These are phyloP conservation scores for Spizaetus ornatus DNA, from an alignment of 2,113 vertebrate genomes.

Conservation along the genomic window DNA sequence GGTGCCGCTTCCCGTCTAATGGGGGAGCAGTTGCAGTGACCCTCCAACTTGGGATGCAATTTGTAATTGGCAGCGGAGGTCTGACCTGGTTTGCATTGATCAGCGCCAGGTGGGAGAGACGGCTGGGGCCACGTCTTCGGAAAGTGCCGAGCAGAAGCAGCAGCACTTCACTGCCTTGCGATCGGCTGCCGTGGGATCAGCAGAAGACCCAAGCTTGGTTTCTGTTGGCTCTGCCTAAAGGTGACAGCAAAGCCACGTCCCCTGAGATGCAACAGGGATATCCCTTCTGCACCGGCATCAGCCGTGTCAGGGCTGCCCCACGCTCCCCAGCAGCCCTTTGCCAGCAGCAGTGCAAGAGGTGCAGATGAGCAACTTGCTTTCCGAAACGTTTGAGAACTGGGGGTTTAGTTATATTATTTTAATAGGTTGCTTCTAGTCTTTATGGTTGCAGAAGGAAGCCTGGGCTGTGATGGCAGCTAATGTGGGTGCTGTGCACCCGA, in stretches of 20 bases:
- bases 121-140: constrained; percentile 13
- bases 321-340: not conserved
- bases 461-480: not conserved
- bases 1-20: constrained; percentile 67
- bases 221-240: not conserved
- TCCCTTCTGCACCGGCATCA: not conserved
- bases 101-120: constrained; percentile 58
- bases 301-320: not conserved
- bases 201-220: not conserved
- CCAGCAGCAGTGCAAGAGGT: fast-evolving
- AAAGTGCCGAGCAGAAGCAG: not conserved
- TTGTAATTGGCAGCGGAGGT: constrained; percentile 67
- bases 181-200: not conserved
- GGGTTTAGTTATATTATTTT: not conserved
- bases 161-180: not conserved
- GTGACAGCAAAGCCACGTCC: not conserved
- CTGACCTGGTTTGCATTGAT: constrained; percentile 82
- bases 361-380: not conserved
- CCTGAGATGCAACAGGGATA: not conserved
- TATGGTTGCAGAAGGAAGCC: not conserved
- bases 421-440: not conserved
- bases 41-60: constrained; percentile 71
- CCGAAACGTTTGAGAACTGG: too few relatives aligned
- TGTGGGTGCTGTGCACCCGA: fast-evolving
- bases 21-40: constrained; percentile 59